Evolutionary conservation across 2,888 invertebrate species (phyloP), one percentile per base, ranked within the genome.

Genomic region (Drosophila anomelani): DNA sequence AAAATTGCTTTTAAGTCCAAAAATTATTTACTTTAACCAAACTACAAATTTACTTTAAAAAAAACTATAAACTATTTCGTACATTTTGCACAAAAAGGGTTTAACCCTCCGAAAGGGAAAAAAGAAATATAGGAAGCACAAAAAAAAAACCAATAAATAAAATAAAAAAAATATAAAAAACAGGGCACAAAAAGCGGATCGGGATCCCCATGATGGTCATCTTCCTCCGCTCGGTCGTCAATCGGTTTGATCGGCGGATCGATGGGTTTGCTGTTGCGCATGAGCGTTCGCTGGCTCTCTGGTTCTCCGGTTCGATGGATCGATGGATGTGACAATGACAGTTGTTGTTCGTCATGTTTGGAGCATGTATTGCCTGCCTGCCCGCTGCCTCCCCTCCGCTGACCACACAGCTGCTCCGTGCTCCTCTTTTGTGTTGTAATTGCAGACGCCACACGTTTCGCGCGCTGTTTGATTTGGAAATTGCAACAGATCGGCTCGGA

Each of bases 331-430:
- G 90, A 89, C 90, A 90, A 90, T 88, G 89, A 90, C 89, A 89
- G 89, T 89, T 90, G 90, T 89, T 90, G 89, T 89, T 88, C 87
- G 86, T 88, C 87, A 88, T 88, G 87, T 88, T 89, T 80, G 86
- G 77, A 54, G 78, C 88, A 85, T 85, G 84, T 85, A 54, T 34
- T 44, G 61, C 49, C 72, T 5, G 15, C n/a, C 12, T 10, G 20
- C 49, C 23, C 23, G 12, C 29, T 12, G 3, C n/a, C 43, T 44
- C 15, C 57, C 36, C 32, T 17, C 47, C 58, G 43, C 32, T 23
- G 47, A 15, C 63, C 59, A 23, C n/a, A 23, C 13, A 20, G 26
- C n/a, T 29, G 44, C 38, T 34, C 32, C 55, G 20, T 49, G 63
- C 63, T 67, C 60, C 53, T 72, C 61, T 61, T 81, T 83, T 86